A percentile compares a stretch with the other conserved stretches of the same genome.
Evolutionary conservation across 2,888 invertebrate genomes (phyloP).

Genomic region (Volucella inflata): DNA sequence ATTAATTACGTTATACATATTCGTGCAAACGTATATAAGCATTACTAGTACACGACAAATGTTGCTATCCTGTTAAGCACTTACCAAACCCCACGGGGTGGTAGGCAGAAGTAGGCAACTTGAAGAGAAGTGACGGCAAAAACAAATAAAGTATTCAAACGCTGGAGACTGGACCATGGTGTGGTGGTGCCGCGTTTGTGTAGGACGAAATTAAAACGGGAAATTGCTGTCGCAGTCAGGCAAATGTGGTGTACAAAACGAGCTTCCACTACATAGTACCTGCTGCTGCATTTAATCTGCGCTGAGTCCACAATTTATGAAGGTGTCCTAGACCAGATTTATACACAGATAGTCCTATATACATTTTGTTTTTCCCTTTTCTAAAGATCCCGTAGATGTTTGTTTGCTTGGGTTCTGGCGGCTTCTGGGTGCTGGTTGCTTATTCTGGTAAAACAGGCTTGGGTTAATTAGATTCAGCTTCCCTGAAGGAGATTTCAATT

Average conservation of each 20-base stretch:
- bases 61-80: conserved; percentile 3
- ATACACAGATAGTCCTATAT: background rate
- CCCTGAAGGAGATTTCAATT: conserved; percentile 54
- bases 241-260: conserved; percentile 27
- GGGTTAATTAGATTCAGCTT: conserved; percentile 54
- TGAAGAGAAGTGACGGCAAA: conserved; percentile 2
- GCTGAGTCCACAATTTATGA: conserved; percentile 35
- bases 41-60: too few species aligned
- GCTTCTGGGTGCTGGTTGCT: conserved; percentile 50
- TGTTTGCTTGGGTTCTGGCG: conserved; percentile 41
- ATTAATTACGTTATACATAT: conserved; percentile 18
- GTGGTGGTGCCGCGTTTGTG: conserved; percentile 31
- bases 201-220: conserved; percentile 57
- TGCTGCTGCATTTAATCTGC: conserved; percentile 46
- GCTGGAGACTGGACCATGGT: conserved; percentile 36
- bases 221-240: conserved; percentile 48
- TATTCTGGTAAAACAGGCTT: conserved; percentile 45
- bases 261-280: conserved; percentile 3
- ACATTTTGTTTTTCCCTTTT: background rate
- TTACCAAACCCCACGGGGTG: conserved; percentile 3
- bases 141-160: conserved; percentile 58
- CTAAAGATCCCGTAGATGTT: conserved; percentile 20
- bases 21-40: too few species aligned
- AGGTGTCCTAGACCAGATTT: conserved; percentile 18
- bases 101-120: background rate